Base-by-base conservation (phyloP, 2,888 invertebrate genomes). In the Rutpela maculata region DNA sequence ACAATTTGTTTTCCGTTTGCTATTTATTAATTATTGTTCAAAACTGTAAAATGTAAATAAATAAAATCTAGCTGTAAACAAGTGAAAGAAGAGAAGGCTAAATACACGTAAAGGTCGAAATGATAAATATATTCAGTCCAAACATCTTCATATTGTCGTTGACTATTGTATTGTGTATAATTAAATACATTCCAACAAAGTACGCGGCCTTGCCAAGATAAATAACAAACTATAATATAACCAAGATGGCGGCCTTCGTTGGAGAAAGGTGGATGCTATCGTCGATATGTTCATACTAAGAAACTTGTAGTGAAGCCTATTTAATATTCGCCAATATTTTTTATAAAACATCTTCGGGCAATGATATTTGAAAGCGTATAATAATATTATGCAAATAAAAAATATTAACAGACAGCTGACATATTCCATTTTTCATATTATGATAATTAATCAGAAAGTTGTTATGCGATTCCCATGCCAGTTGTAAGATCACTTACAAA, bases 151-250 rank as follows among this genome's bases (percentile, higher is more conserved):
- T 38, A 38, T 59, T 50, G 69, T 35, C 22, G 35, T 18, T 69
- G 59, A 38, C 59, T 57, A 17, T 18, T 59, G 18, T 63, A 18
- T 18, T 74, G 74, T 79, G 60, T 75, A 79, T 56, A 74, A 70
- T 70, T 59, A 56, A 59, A 59, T 19, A 81, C 83, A 85, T 85
- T 84, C 84, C 84, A 70, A 60, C 62, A 75, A 80, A 84, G 84
- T 84, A 84, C 84, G 82, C 83, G 84, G 76, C 85, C 85, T 85
- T 85, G 84, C 80, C 78, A 75, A 80, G 75, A 79, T 76, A 78
- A 79, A 81, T 80, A 81, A 79, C 76, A 75, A 68, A 17, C 35
- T 59, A 56, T 70, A 70, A 70, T 59, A 73, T 69, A 82, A 71
- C 69, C 76, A 82, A 83, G 75, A 83, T 81, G 81, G 78, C 78